Evolutionary conservation across 2,113 vertebrate genomes (phyloP).

Genomic region (Vombatus ursinus): DNA sequence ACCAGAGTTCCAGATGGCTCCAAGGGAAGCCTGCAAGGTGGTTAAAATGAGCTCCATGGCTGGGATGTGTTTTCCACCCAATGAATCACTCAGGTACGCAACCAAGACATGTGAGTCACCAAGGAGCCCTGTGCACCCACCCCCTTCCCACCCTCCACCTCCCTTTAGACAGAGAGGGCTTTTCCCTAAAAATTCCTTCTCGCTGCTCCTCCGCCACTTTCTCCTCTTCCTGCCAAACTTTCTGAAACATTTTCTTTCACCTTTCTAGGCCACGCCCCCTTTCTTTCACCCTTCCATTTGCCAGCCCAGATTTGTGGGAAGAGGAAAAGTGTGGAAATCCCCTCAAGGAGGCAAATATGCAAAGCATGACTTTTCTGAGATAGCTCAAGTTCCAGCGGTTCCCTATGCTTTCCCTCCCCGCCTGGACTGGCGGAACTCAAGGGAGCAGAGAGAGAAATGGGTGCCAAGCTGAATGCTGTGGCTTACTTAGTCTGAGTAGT

Average conservation of each 20-base stretch:
- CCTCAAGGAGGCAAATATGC: not conserved
- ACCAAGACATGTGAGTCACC: conserved; percentile 58
- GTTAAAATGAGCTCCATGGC: conserved; percentile 44
- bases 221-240: conserved; percentile 37
- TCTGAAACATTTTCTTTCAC: conserved; percentile 30
- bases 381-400: not conserved
- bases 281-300: conserved; percentile 31
- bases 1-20: conserved; percentile 35
- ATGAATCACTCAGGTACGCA: conserved; percentile 60
- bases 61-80: conserved; percentile 54
- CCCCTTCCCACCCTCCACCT: conserved; percentile 25
- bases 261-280: conserved; percentile 27
- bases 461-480: not conserved
- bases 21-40: conserved; percentile 26
- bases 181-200: conserved; percentile 55
- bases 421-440: not conserved
- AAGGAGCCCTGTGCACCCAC: conserved; percentile 9
- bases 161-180: conserved; percentile 24
- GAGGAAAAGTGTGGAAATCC: not conserved
- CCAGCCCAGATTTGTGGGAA: conserved; percentile 1
- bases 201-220: conserved; percentile 44
- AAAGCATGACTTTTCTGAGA: not conserved
- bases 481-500: not conserved
- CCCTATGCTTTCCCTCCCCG: not conserved
- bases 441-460: not conserved